Evolutionary conservation across 2,797 vertebrate species (phyloP).

Genomic region (Margarornis squamiger): DNA sequence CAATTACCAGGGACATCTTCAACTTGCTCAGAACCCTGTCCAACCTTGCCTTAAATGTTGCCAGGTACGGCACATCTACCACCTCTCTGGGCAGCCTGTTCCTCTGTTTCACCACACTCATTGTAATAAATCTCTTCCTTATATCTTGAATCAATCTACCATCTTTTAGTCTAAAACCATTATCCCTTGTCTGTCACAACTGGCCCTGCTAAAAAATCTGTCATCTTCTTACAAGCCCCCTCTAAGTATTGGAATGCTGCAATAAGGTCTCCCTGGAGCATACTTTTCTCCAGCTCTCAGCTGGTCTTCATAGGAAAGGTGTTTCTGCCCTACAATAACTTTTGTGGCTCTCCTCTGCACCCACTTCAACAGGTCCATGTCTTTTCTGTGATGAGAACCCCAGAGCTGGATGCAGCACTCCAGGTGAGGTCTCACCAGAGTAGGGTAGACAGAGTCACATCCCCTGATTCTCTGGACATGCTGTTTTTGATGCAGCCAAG

Average conservation of each 20-base stretch:
- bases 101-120: not conserved
- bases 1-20: not conserved
- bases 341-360: not conserved
- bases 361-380: too few species aligned
- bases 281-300: not conserved
- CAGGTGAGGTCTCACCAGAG: not conserved
- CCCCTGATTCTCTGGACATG: not conserved
- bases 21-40: not conserved
- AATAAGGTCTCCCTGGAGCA: not conserved
- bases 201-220: not conserved
- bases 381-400: not conserved
- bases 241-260: not conserved
- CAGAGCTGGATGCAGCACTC: not conserved
- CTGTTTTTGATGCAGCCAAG: not conserved
- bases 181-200: not conserved
- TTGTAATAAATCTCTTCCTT: not conserved
- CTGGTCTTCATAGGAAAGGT: fast-evolving
- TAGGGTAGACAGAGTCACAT: not conserved
- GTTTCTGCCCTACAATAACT: not conserved
- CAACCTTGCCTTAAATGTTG: not conserved
- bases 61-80: not conserved
- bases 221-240: not conserved
- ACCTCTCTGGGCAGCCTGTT: not conserved
- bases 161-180: not conserved
- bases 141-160: too few species aligned